phyloP scores from a whole-genome alignment of 2,113 vertebrate genomes.

The Dolichallabes microphthalmus region DNA sequence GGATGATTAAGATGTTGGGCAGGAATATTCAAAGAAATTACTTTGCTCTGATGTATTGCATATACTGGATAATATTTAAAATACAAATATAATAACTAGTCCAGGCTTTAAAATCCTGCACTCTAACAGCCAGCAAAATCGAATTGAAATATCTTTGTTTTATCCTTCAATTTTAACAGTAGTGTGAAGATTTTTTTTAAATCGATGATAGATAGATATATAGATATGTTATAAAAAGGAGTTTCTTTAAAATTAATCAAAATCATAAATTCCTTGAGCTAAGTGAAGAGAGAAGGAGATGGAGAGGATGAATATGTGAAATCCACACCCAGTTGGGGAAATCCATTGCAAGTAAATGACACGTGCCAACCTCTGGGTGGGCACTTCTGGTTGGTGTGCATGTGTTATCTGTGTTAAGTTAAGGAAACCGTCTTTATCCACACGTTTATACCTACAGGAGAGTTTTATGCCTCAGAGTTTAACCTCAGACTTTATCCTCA shows the following conservation, averaged over 20 bases:
- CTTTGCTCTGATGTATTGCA: not conserved
- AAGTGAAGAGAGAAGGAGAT: not conserved
- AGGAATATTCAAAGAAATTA: not conserved
- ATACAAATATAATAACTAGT: not conserved
- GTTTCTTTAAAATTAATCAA: not conserved
- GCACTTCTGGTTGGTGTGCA: conserved; percentile 22
- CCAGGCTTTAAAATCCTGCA: not conserved
- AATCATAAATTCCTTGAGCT: not conserved
- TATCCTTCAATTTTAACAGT: too few species aligned
- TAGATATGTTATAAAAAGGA: too few species aligned
- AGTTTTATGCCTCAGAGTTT: conserved; percentile 21
- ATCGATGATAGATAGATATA: too few species aligned
- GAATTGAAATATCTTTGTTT: too few species aligned
- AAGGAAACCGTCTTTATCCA: conserved; percentile 21
- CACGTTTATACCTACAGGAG: conserved; percentile 40
- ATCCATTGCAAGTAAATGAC: conserved; percentile 39
- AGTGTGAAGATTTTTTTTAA: too few species aligned
- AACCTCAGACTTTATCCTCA: conserved; percentile 25
- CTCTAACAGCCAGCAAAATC: too few species aligned
- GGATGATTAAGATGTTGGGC: not conserved
- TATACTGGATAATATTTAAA: not conserved
- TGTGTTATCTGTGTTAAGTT: conserved; percentile 20
- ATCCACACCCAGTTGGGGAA: conserved; percentile 31
- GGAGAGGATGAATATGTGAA: not conserved
- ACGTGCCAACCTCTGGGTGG: conserved; percentile 53